Evolutionary conservation across 2,888 invertebrate species (phyloP), one percentile per base, ranked within the genome.

Genomic region (Athrips mouffetella): DNA sequence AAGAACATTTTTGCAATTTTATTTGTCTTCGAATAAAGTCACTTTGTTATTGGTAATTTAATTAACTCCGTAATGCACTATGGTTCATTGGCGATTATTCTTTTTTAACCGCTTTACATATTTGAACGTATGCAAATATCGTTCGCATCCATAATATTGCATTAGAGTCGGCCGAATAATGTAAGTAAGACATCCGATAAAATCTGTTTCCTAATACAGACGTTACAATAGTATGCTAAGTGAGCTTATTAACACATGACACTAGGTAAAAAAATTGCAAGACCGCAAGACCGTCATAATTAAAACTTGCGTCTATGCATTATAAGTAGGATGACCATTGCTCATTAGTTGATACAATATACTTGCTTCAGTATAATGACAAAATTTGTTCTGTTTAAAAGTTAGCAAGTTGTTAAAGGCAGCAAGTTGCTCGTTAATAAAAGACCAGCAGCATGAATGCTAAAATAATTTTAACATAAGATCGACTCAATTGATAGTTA

Each of bases 231-330:
- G 61, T 61, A 70, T 70, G 71, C 66, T 68, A 69, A 72, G 53
- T 33, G 42, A 50, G 47, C 45, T 50, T 57, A 62, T 62, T 62
- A 64, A 56, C 67, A 67, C 64, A 55, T 65, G 63, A 60, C 61
- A 63, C 59, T 59, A 57, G 59, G 45, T 29, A 47, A 50, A 57
- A 53, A 49, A n/a, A n/a, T n/a, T n/a, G n/a, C n/a, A n/a, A 63
- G 63, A 64, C 72, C 69, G 65, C 68, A 58, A 63, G 69, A 73
- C 64, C 64, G 63, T 63, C 60, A 63, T 71, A 64, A 72, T 67
- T 70, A 65, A 42, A 50, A 47, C 48, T 52, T 55, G 54, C 55
- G 54, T 48, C 51, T 56, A 51, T 55, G 49, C 52, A 52, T 53
- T 50, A 42, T 45, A 5, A 18, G 8, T 50, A 30, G 15, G 30